Conservation (phyloP, 2,113 vertebrate genomes). For the Epinephelus cyanopodus region DNA sequence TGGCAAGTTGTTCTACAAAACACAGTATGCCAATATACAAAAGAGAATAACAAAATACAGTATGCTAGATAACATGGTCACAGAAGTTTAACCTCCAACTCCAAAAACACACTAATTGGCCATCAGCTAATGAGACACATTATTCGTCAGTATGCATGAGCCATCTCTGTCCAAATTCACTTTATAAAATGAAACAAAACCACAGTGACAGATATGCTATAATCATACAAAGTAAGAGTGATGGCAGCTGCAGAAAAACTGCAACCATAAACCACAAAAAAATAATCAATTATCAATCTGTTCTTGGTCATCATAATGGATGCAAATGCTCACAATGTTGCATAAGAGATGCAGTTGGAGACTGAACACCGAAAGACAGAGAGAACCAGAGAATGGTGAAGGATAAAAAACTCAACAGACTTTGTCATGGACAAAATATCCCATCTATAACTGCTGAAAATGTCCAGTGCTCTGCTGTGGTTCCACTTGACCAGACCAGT, state of each 20-base stretch:
- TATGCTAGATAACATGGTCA: not conserved
- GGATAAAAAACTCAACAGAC: not conserved
- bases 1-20: not conserved
- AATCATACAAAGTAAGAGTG: not conserved
- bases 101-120: not conserved
- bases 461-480: not conserved
- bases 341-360: not conserved
- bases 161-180: not conserved
- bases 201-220: not conserved
- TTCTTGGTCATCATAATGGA: not conserved
- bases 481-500: not conserved
- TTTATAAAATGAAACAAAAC: not conserved
- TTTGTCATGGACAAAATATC: not conserved
- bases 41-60: not conserved
- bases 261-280: not conserved
- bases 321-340: not conserved
- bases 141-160: not conserved
- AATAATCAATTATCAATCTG: not conserved
- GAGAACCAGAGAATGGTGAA: not conserved
- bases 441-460: conserved; percentile 24
- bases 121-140: not conserved
- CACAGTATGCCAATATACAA: not conserved
- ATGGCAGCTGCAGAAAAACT: not conserved
- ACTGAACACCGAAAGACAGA: not conserved
- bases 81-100: not conserved